Evolutionary conservation across 1,140 invertebrate genomes (phyloP), one percentile per base, ranked within the genome.

Genomic region (Drosophila funebris): DNA sequence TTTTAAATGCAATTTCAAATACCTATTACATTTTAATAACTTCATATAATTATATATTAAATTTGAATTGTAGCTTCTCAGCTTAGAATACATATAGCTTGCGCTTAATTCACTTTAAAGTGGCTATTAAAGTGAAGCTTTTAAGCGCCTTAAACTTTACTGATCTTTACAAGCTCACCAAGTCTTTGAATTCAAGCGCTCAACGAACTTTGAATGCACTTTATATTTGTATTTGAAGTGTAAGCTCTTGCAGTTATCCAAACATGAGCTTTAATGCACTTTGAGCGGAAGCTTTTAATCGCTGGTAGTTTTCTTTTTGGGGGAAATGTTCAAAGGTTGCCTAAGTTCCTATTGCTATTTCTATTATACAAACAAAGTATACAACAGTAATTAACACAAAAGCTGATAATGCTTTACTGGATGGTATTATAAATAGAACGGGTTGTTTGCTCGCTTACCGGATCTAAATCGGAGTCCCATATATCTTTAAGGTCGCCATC

Each of bases 391-490:
- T 54, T 46, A 64, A 36, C 37, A 44, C 39, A 16, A 33, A 14
- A 68, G 46, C 79, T 80, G 70, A 60, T 67, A 57, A 72, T 61
- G 33, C 62, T 64, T 27, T 7, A 16, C 24, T 9, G 37, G 6
- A 29, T 27, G n/a, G 13, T 18, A 24, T 6, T 18, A 54, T 66
- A 56, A 56, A 56, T 66, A 33, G 36, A 54, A 43, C 48, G 20
- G 18, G 33, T 36, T 53, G 60, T 41, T 48, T 18, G n/a, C 8
- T 62, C 39, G 94, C 94, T 95, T 92, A 96, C 95, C 94, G 95
- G 94, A 91, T 96, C 95, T 80, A 96, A 93, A 93, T 96, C 95
- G 80, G 94, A 94, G 87, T 96, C 95, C 95, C 95, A 96, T 80
- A 96, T 93, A 90, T 96, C 95, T 92, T 94, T 95, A 81, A 96